Percentiles rank a stretch among this genome's conserved stretches.
phyloP scores from a whole-genome alignment of 2,888 invertebrate species.

The Agapetus fuscipes region DNA sequence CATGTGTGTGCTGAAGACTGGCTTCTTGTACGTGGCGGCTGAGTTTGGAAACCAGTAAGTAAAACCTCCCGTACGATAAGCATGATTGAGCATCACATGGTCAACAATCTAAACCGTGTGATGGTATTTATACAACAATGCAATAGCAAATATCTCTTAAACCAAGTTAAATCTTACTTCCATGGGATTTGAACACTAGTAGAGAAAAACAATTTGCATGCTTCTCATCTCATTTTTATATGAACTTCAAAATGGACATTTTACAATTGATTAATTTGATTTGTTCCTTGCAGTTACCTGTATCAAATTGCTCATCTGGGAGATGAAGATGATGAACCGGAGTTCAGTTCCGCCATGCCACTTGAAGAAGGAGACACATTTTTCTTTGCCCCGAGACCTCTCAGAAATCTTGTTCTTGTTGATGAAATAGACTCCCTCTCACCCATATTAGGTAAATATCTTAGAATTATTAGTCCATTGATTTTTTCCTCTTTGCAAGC shows the following conservation, averaged over 20 bases:
- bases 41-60: slow-evolving; percentile 99
- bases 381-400: slow-evolving; percentile 90
- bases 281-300: slow-evolving; percentile 65
- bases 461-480: not conserved
- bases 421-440: slow-evolving; percentile 96
- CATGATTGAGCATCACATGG: slow-evolving; percentile 1
- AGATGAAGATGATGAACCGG: slow-evolving; percentile 97
- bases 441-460: slow-evolving; percentile 66
- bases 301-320: slow-evolving; percentile 99
- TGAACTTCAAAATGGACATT: slow-evolving; percentile 2
- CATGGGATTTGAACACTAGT: slow-evolving; percentile 49
- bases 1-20: slow-evolving; percentile 97
- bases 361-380: slow-evolving; percentile 98
- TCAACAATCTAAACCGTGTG: not conserved
- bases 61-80: slow-evolving; percentile 1
- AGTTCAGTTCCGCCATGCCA: slow-evolving; percentile 97
- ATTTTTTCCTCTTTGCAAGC: not conserved
- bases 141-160: slow-evolving; percentile 43
- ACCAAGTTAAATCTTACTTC: slow-evolving; percentile 50
- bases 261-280: not conserved
- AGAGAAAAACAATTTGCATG: slow-evolving; percentile 27
- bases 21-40: slow-evolving; percentile 95
- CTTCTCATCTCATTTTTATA: not conserved
- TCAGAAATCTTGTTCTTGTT: slow-evolving; percentile 91
- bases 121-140: slow-evolving; percentile 26